Evolutionary conservation across 2,797 vertebrate species (phyloP), one percentile per base, ranked within the genome.

Genomic region (Sebastes nivosus): DNA sequence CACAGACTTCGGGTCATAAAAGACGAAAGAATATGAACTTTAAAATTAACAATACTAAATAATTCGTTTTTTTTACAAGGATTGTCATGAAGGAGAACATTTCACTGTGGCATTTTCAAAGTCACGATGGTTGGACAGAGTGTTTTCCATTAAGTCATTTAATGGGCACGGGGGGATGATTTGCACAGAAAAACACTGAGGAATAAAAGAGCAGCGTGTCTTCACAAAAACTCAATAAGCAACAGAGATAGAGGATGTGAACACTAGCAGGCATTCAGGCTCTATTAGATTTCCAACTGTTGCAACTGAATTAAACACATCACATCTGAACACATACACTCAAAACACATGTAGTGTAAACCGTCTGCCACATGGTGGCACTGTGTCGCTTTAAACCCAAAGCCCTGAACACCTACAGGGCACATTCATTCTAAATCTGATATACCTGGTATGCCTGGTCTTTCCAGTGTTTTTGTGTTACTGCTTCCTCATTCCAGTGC

Each of bases 361-460:
- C 1, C 1, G 2, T 14, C 12, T 1, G 50, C 92, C 94, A 93
- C 93, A 80, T 82, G 94, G 87, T 64, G 92, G 91, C 60, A 87
- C 93, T 95, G 88, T 93, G 85, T 63, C 68, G 78, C 92, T 90
- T 87, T 57, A 30, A 50, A 71, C 60, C 6, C 22, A 27, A 27
- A 69, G 20, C 68, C 2, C 38, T 10, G 11, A 54, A 3, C 7
- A 16, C 32, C 55, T 58, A 25, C 24, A 6, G 24, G 67, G 4
- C 32, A 20, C 25, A 63, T 38, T 54, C 30, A 69, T 46, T 72
- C 59, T 20, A 11, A 76, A 50, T 60, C 57, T 5, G n/a, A 74
- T 66, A 20, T 50, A 83, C 72, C 81, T 84, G 38, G 38, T 42
- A 42, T 42, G 75, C 54, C 68, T 70, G 1, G 3, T 70, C 16